A percentile compares a stretch with the other conserved stretches of the same genome.
Evolutionary conservation across 2,113 vertebrate species (phyloP).

Genomic region (Pimephales promelas): DNA sequence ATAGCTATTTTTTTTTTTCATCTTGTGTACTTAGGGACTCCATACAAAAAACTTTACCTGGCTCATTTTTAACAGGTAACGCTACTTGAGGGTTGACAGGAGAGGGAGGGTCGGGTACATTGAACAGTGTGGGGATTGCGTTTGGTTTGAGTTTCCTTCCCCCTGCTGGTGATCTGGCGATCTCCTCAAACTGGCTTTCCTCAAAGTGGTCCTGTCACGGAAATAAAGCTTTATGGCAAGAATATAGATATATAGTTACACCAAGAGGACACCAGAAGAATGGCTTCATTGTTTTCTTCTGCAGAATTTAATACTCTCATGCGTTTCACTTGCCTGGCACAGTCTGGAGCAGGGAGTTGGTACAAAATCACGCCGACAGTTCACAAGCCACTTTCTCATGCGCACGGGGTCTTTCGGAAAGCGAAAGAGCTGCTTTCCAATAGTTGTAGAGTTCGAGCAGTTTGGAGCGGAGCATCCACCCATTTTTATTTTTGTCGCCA

Average conservation of each 20-base stretch:
- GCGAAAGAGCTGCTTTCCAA: constrained; percentile 79
- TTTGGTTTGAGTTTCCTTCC: constrained; percentile 81
- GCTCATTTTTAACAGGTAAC: constrained; percentile 72
- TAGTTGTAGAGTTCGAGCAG: constrained; percentile 80
- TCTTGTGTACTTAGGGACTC: not conserved
- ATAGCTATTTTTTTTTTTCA: not conserved
- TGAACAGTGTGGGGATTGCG: constrained; percentile 79
- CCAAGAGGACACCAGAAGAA: not conserved
- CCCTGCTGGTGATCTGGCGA: constrained; percentile 78
- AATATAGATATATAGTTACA: not conserved
- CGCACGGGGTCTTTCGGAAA: constrained; percentile 79
- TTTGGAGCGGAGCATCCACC: constrained; percentile 82
- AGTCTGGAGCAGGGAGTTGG: constrained; percentile 81
- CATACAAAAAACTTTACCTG: constrained; percentile 61
- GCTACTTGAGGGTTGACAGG: constrained; percentile 66
- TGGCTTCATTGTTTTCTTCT: not conserved
- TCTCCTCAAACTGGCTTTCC: constrained; percentile 80
- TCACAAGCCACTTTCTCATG: constrained; percentile 79
- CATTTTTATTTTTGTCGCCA: constrained; percentile 60
- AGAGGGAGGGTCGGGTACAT: constrained; percentile 71
- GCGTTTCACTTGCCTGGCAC: constrained; percentile 71
- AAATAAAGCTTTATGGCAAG: not conserved
- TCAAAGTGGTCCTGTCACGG: constrained; percentile 78
- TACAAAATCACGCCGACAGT: constrained; percentile 78
- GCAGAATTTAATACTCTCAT: not conserved